These are phyloP conservation scores for Dryoscopus gambensis DNA, from an alignment of 2,113 vertebrate species.

Conservation along the genomic window DNA sequence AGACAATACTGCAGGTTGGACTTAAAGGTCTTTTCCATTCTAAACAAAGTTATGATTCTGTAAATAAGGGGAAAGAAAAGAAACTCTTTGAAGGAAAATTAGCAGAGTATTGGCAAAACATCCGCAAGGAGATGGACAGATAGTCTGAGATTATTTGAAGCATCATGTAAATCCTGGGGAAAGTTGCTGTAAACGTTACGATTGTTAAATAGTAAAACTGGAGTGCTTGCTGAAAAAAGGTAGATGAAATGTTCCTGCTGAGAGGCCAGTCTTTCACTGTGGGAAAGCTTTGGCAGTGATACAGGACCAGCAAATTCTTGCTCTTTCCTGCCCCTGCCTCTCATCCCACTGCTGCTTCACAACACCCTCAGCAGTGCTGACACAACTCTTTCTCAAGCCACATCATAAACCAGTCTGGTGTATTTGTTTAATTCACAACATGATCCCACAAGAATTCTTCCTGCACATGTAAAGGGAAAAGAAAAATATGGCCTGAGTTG, in stretches of 20 bases:
- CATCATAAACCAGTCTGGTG: not conserved
- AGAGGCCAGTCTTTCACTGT: not conserved
- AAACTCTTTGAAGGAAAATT: not conserved
- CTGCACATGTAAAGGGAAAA: not conserved
- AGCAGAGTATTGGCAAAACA: not conserved
- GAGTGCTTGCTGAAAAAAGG: not conserved
- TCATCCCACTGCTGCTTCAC: not conserved
- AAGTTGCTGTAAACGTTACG: not conserved
- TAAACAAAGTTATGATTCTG: not conserved
- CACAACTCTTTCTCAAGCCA: not conserved
- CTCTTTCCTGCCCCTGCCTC: not conserved
- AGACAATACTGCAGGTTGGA: not conserved
- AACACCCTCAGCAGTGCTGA: not conserved
- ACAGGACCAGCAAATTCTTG: not conserved
- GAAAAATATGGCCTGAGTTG: not conserved
- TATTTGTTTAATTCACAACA: not conserved
- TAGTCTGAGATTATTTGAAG: not conserved
- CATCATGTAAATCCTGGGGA: not conserved
- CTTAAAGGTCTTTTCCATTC: not conserved
- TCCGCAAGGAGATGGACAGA: not conserved
- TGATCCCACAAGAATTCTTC: not conserved
- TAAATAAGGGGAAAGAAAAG: not conserved
- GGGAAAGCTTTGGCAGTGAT: not conserved
- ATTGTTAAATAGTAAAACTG: not conserved
- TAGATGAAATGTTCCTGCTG: not conserved